Evolutionary conservation across 2,797 vertebrate species (phyloP).

Genomic region (Otolemur crassicaudatus): DNA sequence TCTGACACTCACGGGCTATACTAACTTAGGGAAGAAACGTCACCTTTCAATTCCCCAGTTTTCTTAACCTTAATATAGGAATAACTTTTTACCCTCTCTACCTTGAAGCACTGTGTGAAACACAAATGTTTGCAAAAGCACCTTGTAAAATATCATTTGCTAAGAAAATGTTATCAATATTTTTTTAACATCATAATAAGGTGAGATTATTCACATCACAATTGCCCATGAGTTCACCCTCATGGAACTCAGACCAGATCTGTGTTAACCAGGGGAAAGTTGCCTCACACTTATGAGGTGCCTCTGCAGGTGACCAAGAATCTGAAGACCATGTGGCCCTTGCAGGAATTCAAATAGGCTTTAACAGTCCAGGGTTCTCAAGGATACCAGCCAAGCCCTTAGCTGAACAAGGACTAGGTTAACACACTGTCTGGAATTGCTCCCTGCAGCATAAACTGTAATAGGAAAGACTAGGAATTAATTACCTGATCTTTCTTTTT

Average conservation of each 20-base stretch:
- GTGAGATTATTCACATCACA: neutral
- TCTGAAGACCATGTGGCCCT: neutral
- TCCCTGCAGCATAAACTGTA: neutral
- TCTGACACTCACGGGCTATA: neutral
- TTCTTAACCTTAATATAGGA: conserved; percentile 13
- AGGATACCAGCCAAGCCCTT: neutral
- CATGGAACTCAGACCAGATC: neutral
- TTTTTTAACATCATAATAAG: neutral
- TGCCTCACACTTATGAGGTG: neutral
- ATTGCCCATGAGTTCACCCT: neutral
- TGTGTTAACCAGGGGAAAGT: neutral
- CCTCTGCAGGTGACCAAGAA: neutral
- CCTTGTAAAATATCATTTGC: neutral
- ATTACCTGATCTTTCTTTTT: neutral
- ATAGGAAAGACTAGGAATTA: neutral
- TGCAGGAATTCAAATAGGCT: neutral
- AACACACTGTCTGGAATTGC: neutral
- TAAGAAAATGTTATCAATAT: neutral
- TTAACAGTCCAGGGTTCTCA: neutral
- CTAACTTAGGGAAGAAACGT: neutral
- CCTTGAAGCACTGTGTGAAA: neutral
- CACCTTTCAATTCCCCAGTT: neutral
- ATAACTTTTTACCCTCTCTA: neutral
- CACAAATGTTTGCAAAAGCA: neutral
- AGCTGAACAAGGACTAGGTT: neutral